These are phyloP conservation scores for Andrena fulva DNA, from an alignment of 2,888 invertebrate species.

Conservation along the genomic window DNA sequence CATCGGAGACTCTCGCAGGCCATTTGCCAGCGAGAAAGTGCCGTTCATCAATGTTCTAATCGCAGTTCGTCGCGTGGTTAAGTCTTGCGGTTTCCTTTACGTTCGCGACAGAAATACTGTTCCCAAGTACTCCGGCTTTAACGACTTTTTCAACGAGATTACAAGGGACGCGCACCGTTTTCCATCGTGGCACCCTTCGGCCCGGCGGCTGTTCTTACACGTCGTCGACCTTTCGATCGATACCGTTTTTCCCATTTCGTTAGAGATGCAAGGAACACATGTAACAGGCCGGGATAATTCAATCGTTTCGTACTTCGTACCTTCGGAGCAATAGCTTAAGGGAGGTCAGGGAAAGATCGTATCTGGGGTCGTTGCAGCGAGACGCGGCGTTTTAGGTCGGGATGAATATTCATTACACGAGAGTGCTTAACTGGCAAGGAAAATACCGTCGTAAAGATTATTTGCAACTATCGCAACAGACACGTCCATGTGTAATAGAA, in stretches of 20 bases:
- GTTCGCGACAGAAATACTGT: constrained; percentile 32
- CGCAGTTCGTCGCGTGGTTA: neutral
- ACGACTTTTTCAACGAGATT: constrained; percentile 21
- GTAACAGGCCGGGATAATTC: neutral
- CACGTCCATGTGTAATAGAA: neutral
- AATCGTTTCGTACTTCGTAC: constrained; percentile 11
- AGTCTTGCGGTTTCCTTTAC: constrained; percentile 6
- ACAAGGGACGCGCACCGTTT: constrained; percentile 7
- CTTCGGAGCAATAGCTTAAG: neutral
- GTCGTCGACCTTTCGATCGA: constrained; percentile 2
- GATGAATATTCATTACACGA: constrained; percentile 18
- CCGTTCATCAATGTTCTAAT: constrained; percentile 2
- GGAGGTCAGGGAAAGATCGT: neutral
- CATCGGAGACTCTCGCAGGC: neutral
- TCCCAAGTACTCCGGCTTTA: constrained; percentile 12
- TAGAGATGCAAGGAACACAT: neutral
- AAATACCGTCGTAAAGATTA: neutral
- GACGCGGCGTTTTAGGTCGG: neutral
- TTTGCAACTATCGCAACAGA: neutral
- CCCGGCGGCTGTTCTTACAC: constrained; percentile 4
- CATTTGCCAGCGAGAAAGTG: neutral
- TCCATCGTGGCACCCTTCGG: neutral
- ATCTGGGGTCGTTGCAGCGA: neutral
- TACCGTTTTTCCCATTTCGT: constrained; percentile 1
- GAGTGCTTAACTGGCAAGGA: neutral